Evolutionary conservation across 2,888 invertebrate genomes (phyloP), one percentile per base, ranked within the genome.

Genomic region (Graphium colonna): DNA sequence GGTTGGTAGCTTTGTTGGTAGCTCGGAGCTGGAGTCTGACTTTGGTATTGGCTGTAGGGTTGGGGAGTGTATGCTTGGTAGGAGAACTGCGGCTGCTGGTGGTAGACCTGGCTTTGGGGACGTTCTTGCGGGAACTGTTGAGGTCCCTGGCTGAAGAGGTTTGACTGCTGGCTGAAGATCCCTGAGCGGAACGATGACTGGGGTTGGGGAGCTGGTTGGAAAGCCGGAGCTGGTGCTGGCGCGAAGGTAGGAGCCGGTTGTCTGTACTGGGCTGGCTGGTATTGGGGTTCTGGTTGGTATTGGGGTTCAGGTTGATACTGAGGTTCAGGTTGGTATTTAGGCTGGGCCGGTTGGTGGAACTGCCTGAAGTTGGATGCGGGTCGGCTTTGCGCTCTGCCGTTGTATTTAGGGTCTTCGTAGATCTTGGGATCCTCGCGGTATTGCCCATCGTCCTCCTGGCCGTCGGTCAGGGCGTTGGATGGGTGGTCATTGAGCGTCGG

Each of bases 371-470:
- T 49, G 10, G 68, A 60, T 1, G 71, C 63, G n/a, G 76, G 77
- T 54, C 75, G 69, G 51, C 67, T 57, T 51, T 60, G 77, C 55
- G 67, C 69, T 59, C 65, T 77, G 67, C 71, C 81, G 77, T 78
- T 93, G 81, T 91, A 93, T 61, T 92, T 91, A 7, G 94, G 92
- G 69, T 94, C 93, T 76, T 95, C 94, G 82, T 96, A 96, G 56
- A 95, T 91, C 57, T 92, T 92, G 0, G 96, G 96, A 75, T 96
- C 96, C 73, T 96, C 96, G 42, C 95, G 91, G 79, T 96, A 96
- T 68, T 96, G 96, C 0, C 96, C 96, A 70, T 96, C 96, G 69
- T 96, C 96, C 68, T 95, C 92, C 70, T 94, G 93, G 58, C 92
- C 91, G 38, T 92, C 92, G 5, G 90, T 90, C 28, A 90, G 72